phyloP scores from a whole-genome alignment of 2,888 invertebrate genomes.

The Bellardia pandia region DNA sequence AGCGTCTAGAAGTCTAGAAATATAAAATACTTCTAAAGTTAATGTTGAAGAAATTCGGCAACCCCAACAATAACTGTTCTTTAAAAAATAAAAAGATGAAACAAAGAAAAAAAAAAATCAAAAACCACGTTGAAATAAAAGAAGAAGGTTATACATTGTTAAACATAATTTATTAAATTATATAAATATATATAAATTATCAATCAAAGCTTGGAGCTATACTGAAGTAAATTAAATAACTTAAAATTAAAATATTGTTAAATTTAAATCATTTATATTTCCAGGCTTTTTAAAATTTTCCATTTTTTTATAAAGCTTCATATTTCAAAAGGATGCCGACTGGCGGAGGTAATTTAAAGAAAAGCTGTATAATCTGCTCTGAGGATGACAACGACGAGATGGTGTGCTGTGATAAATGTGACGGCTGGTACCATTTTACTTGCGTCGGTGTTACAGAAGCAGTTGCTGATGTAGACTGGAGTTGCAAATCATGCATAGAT shows the following conservation, averaged over 20 bases:
- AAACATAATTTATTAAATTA: neutral
- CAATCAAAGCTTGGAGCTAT: neutral
- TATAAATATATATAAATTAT: too few species aligned
- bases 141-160: neutral
- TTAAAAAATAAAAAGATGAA: neutral
- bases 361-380: neutral
- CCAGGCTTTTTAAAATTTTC: constrained; percentile 17
- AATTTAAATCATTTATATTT: neutral
- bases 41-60: constrained; percentile 50
- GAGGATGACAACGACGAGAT: constrained; percentile 1
- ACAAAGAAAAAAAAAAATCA: too few species aligned
- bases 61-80: neutral
- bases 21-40: too few species aligned
- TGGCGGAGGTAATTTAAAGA: neutral
- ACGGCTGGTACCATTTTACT: constrained; percentile 13
- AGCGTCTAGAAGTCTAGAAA: too few species aligned
- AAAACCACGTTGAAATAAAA: neutral
- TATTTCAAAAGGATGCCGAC: neutral
- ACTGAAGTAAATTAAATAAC: neutral
- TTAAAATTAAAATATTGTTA: neutral
- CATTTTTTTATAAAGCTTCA: constrained; percentile 15
- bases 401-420: constrained; percentile 17
- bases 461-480: neutral
- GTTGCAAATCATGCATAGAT: neutral
- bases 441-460: constrained; percentile 1